These are phyloP conservation scores for Myrmecobius fasciatus DNA, from an alignment of 2,113 vertebrate species.

Conservation along the genomic window DNA sequence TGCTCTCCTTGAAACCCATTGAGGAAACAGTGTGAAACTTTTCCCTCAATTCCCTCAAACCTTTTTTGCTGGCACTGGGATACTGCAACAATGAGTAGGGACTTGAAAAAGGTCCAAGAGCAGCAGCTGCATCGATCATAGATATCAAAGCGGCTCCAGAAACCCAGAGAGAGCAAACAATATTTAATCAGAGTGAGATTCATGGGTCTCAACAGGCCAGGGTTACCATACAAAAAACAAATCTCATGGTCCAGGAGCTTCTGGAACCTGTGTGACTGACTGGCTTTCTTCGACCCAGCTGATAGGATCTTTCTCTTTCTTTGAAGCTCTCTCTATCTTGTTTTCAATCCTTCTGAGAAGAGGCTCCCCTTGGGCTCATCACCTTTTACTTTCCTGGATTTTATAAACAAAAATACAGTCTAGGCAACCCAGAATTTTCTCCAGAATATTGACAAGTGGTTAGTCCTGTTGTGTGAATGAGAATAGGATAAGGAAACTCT, in stretches of 20 bases:
- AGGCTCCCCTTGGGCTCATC: slow-evolving; percentile 68
- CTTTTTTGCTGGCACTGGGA: slow-evolving; percentile 34
- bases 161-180: slow-evolving; percentile 18
- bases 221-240: neutral
- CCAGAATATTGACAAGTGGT: neutral
- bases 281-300: slow-evolving; percentile 23
- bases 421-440: neutral
- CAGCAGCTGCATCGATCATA: slow-evolving; percentile 15
- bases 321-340: slow-evolving; percentile 38
- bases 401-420: slow-evolving; percentile 18
- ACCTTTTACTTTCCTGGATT: slow-evolving; percentile 68
- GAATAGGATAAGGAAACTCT: slow-evolving; percentile 46
- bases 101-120: slow-evolving; percentile 45
- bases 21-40: slow-evolving; percentile 38
- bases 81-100: slow-evolving; percentile 40
- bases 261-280: neutral
- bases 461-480: slow-evolving; percentile 57
- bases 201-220: neutral
- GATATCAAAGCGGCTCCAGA: slow-evolving; percentile 29
- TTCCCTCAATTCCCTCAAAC: slow-evolving; percentile 31
- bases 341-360: slow-evolving; percentile 68
- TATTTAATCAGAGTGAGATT: slow-evolving; percentile 22
- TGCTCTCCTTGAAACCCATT: slow-evolving; percentile 48
- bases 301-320: slow-evolving; percentile 22
- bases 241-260: neutral